Evolutionary conservation across 1,140 invertebrate genomes (phyloP), one percentile per base, ranked within the genome.

Genomic region (Lordiphosa clarofinis): DNA sequence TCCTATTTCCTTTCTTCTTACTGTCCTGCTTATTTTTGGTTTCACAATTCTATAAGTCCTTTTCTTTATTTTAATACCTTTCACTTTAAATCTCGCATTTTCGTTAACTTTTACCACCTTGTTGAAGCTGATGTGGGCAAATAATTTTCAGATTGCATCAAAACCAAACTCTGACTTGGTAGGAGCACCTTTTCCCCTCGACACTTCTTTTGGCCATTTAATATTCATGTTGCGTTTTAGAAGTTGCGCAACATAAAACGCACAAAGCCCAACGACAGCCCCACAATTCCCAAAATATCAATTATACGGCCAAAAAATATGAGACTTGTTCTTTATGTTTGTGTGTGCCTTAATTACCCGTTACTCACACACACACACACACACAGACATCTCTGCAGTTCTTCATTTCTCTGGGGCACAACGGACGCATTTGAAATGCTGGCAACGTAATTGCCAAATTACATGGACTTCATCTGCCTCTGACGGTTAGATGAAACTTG

Each of bases 251-350:
- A 75, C 59, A 75, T 54, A 50, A n/a, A n/a, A n/a, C n/a, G n/a
- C n/a, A n/a, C n/a, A 61, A 6, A 56, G 33, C 46, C 38, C 36
- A 47, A 49, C 52, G 62, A 53, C 42, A 53, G 52, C 15, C 48
- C 42, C 58, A 54, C 76, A 70, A 62, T 74, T 73, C 67, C 72
- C 75, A 73, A 84, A 76, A 82, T 84, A 82, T 82, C 76, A 82
- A 84, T 82, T 82, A 82, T 84, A 68, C 56, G 63, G 52, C 56
- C 59, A 21, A 54, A 82, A 82, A 82, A 82, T 82, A 82, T 81
- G 76, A 84, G 70, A 52, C 52, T 36, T 37, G 12, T 19, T 58
- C 15, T 46, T 11, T 28, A 15, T 44, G 39, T 40, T 13, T 12
- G 35, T 13, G 13, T 37, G 43, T 31, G 10, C 19, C 13, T 21